These are phyloP conservation scores for Bolborhynchus lineola DNA, from an alignment of 2,113 vertebrate species.

Conservation along the genomic window DNA sequence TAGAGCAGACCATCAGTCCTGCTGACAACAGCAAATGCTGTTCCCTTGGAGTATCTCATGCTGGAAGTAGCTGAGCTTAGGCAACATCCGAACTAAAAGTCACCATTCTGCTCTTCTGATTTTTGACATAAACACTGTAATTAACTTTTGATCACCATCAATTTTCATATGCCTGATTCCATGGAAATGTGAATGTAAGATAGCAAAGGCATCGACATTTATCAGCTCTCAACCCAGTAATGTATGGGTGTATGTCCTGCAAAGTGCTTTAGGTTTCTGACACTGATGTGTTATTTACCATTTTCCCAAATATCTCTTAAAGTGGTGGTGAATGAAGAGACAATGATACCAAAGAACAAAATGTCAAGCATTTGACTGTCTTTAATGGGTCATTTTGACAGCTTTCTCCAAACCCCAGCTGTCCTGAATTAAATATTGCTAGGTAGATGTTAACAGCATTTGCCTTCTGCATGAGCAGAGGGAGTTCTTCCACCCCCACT, in stretches of 20 bases:
- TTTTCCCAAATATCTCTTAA: not conserved
- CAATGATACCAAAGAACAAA: not conserved
- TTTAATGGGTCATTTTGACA: not conserved
- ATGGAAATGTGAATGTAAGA: not conserved
- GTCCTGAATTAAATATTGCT: not conserved
- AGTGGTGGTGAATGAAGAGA: not conserved
- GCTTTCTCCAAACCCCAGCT: constrained; percentile 12
- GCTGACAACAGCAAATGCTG: not conserved
- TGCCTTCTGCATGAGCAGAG: constrained; percentile 2
- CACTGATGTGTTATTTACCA: not conserved
- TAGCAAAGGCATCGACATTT: not conserved
- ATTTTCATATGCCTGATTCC: not conserved
- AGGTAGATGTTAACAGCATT: constrained; percentile 34
- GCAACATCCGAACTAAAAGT: not conserved
- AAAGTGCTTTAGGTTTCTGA: not conserved
- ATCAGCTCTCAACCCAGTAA: not conserved
- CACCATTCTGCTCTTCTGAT: not conserved
- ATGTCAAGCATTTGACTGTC: not conserved
- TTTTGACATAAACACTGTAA: constrained; percentile 21
- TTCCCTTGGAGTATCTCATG: not conserved
- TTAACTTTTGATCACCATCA: constrained; percentile 11
- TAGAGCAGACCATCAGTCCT: not conserved
- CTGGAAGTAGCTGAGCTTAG: not conserved
- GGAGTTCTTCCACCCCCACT: constrained; percentile 33
- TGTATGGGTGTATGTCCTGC: not conserved